Percentiles rank a stretch among this genome's conserved stretches.
These are phyloP conservation scores for Chironomus striatipennis DNA, from an alignment of 1,140 invertebrate species.

Conservation along the genomic window DNA sequence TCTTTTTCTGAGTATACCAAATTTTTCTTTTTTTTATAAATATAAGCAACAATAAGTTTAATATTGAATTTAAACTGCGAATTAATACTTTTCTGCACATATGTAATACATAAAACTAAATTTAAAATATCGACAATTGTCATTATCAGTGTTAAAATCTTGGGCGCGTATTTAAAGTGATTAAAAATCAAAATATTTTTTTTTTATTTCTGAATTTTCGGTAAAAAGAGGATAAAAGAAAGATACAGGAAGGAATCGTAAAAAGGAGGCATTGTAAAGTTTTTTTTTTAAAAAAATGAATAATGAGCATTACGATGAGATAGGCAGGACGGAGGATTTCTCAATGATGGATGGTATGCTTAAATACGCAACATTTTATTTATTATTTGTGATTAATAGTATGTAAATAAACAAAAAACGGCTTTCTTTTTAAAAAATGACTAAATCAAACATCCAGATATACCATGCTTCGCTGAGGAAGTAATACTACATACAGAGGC, in stretches of 20 bases:
- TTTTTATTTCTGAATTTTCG: not conserved
- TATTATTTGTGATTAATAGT: not conserved
- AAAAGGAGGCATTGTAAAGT: not conserved
- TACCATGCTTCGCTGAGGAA: conserved; percentile 18
- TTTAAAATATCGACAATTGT: no score
- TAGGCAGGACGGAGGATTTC: conserved; percentile 16
- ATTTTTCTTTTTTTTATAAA: no score
- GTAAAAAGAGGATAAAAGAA: conserved; percentile 19
- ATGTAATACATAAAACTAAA: no score
- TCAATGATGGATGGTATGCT: conserved; percentile 5
- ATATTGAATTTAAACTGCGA: no score
- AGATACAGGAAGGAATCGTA: not conserved
- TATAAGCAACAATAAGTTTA: no score
- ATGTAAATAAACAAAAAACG: not conserved
- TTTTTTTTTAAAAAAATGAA: conserved; percentile 20
- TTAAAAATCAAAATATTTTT: no score
- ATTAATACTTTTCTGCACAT: no score
- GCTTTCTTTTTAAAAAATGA: not conserved
- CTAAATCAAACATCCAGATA: not conserved
- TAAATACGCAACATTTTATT: not conserved
- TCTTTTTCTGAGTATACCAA: no score
- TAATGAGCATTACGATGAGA: conserved; percentile 19
- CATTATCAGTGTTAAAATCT: no score
- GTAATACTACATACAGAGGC: conserved; percentile 26
- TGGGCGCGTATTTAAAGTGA: no score